phyloP scores from a whole-genome alignment of 2,113 vertebrate genomes.

The Empidonax traillii region DNA sequence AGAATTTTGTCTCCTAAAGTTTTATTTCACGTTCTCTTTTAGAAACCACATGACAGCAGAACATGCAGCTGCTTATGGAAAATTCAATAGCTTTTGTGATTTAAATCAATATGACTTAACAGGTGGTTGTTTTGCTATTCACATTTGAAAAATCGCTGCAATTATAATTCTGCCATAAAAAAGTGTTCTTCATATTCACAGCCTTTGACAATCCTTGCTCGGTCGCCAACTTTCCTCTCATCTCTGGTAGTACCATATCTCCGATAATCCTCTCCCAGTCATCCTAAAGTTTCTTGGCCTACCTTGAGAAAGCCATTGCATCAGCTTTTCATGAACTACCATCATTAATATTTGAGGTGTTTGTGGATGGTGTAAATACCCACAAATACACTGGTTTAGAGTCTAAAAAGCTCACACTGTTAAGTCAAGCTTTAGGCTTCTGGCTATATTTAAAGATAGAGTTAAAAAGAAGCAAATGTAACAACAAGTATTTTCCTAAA shows the following conservation, averaged over 20 bases:
- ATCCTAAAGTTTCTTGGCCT: neutral
- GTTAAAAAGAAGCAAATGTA: neutral
- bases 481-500: neutral
- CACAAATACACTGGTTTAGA: neutral
- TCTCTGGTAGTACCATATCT: neutral
- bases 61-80: slow-evolving; percentile 27
- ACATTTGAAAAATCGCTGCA: neutral
- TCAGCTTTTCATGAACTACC: neutral
- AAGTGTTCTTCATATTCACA: neutral
- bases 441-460: neutral
- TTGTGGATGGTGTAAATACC: neutral
- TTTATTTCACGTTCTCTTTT: slow-evolving; percentile 31
- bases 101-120: slow-evolving; percentile 60
- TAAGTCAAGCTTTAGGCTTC: neutral
- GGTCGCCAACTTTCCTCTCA: neutral
- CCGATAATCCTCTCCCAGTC: neutral
- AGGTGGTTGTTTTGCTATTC: slow-evolving; percentile 48
- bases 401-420: neutral
- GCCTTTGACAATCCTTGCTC: neutral
- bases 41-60: slow-evolving; percentile 40
- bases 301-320: neutral
- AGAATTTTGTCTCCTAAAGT: neutral
- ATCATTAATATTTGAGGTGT: neutral
- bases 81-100: slow-evolving; percentile 56
- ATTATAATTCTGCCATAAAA: slow-evolving; percentile 33